Evolutionary conservation across 2,888 invertebrate genomes (phyloP), one percentile per base, ranked within the genome.

Genomic region (Cinara cedri): DNA sequence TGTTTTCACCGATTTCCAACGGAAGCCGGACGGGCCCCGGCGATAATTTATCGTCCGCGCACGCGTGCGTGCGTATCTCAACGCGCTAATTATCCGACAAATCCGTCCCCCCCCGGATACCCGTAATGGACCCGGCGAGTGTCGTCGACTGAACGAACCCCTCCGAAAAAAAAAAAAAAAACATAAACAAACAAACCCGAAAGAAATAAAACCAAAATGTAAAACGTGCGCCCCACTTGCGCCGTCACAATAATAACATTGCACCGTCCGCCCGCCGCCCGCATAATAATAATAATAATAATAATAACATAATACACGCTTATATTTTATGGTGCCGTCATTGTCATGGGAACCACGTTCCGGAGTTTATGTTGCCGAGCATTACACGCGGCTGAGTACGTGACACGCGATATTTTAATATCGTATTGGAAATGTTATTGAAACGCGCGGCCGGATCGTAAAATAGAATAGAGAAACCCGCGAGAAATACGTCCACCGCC

Each of bases 31-130:
- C 34, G n/a, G n/a, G n/a, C n/a, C n/a, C n/a, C n/a, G 62, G 76
- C 46, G 46, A 66, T 65, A 66, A 75, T 54, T 66, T 75, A 75
- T 75, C 42, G 34, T 42, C 14, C n/a, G 14, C 19, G 9, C n/a
- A 57, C 42, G 24, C 71, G 42, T n/a, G n/a, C 44, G 44, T 24
- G 16, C 19, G n/a, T 21, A 76, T 68, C 76, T 76, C 75, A 44
- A 63, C 57, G 68, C 57, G 57, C 76, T 76, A 76, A 76, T 76
- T 76, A 46, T 76, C 68, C 57, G 68, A 76, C 68, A 76, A 76
- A 76, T 68, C 68, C 76, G 66, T 76, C 76, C 63, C 63, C n/a
- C 74, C 66, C 76, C 76, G 76, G 76, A 76, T 76, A 76, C 76
- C 57, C 66, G 76, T 76, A 76, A 76, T 76, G 76, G 76, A 68